phyloP scores from a whole-genome alignment of 2,797 vertebrate species.

The Spheniscus humboldti region DNA sequence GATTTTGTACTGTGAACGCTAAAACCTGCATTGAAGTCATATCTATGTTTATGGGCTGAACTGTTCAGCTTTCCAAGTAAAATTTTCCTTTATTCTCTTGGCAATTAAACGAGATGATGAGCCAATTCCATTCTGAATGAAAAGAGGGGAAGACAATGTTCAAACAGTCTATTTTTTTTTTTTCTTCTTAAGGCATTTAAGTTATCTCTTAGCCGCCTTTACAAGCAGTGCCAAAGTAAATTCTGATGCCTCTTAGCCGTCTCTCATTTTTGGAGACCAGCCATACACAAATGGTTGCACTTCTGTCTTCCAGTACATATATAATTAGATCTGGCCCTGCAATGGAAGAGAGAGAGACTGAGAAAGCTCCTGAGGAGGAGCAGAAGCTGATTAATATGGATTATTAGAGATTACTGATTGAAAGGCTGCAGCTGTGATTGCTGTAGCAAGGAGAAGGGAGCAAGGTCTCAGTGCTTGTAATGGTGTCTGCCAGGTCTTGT shows the following conservation, averaged over 20 bases:
- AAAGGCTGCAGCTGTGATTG: slow-evolving; percentile 22
- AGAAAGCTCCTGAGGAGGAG: slow-evolving; percentile 4
- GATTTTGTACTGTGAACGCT: neutral
- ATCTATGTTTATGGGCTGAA: neutral
- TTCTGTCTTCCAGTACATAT: neutral
- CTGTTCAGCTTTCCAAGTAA: neutral
- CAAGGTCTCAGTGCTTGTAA: neutral
- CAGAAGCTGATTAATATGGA: slow-evolving; percentile 18
- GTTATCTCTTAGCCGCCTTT: neutral
- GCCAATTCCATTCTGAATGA: neutral
- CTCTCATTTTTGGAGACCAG: neutral
- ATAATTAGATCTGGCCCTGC: neutral
- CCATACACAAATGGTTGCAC: neutral
- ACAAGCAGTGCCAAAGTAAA: neutral
- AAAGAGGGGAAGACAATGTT: neutral
- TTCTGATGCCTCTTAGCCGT: neutral
- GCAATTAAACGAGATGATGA: neutral
- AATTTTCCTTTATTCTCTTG: neutral
- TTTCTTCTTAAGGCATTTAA: neutral
- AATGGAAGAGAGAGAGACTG: neutral
- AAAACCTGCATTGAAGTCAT: neutral
- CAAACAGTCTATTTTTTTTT: neutral
- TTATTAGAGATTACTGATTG: slow-evolving; percentile 15
- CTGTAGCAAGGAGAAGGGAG: neutral
- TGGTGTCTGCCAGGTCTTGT: neutral